These are phyloP conservation scores for Periophthalmus magnuspinnatus DNA, from an alignment of 2,797 vertebrate species.

Conservation along the genomic window DNA sequence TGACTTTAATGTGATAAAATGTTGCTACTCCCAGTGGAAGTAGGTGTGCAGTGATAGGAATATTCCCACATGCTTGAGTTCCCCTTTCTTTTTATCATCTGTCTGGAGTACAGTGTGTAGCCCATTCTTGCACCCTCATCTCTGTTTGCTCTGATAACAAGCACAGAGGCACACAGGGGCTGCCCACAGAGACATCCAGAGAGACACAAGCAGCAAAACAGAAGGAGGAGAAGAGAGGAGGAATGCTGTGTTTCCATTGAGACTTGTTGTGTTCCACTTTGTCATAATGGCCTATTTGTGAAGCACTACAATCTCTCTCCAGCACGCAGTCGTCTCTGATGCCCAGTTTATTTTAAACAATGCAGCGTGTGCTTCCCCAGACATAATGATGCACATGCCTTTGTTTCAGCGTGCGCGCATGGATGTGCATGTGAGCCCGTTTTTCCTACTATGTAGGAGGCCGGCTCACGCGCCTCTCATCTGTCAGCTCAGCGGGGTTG, in stretches of 20 bases:
- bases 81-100: slow-evolving; percentile 47
- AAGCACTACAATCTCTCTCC: slow-evolving; percentile 57
- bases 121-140: slow-evolving; percentile 52
- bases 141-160: slow-evolving; percentile 72
- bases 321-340: slow-evolving; percentile 64
- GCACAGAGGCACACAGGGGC: slow-evolving; percentile 35
- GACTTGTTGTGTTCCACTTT: slow-evolving; percentile 70
- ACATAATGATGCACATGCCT: slow-evolving; percentile 48
- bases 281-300: slow-evolving; percentile 74
- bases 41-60: slow-evolving; percentile 32
- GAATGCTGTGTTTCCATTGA: slow-evolving; percentile 51
- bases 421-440: slow-evolving; percentile 23
- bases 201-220: slow-evolving; percentile 27
- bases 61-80: slow-evolving; percentile 40
- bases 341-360: slow-evolving; percentile 76
- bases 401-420: slow-evolving; percentile 13
- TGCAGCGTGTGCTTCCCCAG: slow-evolving; percentile 54
- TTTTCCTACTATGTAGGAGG: slow-evolving; percentile 63
- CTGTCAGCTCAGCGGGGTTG: slow-evolving; percentile 73
- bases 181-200: slow-evolving; percentile 46
- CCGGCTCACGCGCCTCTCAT: slow-evolving; percentile 67
- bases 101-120: slow-evolving; percentile 41
- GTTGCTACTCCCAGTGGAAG: slow-evolving; percentile 42
- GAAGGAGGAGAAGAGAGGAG: slow-evolving; percentile 14
- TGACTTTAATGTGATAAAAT: slow-evolving; percentile 38